A percentile compares a stretch with the other conserved stretches of the same genome.
Conservation (phyloP, 1,140 invertebrate genomes). For the Trachelipus rathkii region DNA sequence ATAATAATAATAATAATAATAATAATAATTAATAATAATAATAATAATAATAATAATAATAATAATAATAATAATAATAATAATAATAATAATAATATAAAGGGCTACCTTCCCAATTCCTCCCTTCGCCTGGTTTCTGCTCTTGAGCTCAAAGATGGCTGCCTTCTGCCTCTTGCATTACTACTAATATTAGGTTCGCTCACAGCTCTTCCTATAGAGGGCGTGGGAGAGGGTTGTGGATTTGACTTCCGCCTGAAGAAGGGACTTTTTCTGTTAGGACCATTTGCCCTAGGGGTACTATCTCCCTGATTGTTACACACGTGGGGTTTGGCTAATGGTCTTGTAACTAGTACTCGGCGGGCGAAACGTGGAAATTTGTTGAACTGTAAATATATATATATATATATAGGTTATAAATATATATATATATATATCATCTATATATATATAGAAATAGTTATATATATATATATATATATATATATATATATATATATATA, state of each 20-base stretch:
- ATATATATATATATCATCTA: too few species aligned
- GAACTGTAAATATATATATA: conserved; percentile 58
- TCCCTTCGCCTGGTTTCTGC: neutral
- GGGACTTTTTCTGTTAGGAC: conserved; percentile 27
- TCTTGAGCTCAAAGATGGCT: neutral
- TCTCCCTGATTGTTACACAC: conserved; percentile 14
- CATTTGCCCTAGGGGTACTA: neutral
- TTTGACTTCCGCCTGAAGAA: conserved; percentile 22
- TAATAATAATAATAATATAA: neutral
- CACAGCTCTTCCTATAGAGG: neutral
- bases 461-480: too few species aligned
- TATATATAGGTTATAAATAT: too few species aligned
- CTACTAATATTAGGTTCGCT: neutral
- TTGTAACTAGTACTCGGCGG: conserved; percentile 52
- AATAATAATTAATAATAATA: too few species aligned
- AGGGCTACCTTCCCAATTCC: neutral
- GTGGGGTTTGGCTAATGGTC: conserved; percentile 31
- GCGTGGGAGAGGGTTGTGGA: neutral
- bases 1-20: too few species aligned
- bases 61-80: too few species aligned
- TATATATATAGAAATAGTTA: too few species aligned
- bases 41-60: too few species aligned
- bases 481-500: too few species aligned
- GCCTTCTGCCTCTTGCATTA: neutral
- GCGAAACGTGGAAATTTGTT: conserved; percentile 77